Conservation (phyloP, 2,888 invertebrate genomes). For the Phytoseiulus persimilis region DNA sequence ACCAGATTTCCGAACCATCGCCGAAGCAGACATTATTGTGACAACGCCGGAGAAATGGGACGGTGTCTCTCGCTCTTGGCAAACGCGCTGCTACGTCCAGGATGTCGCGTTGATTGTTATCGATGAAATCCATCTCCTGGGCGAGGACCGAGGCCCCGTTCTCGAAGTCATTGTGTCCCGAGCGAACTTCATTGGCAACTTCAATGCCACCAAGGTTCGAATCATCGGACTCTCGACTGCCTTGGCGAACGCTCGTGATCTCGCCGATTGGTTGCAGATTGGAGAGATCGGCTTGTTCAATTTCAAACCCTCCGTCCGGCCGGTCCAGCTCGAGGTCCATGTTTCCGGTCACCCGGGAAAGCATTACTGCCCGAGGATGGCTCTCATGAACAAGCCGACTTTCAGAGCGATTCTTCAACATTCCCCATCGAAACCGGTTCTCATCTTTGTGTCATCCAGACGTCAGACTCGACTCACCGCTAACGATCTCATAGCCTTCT, state of each 20-base stretch:
- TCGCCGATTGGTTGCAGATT: constrained; percentile 93
- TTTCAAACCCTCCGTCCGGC: constrained; percentile 92
- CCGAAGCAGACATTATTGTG: constrained; percentile 79
- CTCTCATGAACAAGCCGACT: constrained; percentile 96
- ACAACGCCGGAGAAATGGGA: constrained; percentile 99
- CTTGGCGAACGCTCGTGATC: constrained; percentile 88
- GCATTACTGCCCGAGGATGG: constrained; percentile 98
- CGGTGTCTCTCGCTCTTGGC: constrained; percentile 96
- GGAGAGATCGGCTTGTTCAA: constrained; percentile 77
- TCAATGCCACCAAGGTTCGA: constrained; percentile 70
- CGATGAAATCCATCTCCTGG: constrained; percentile 94
- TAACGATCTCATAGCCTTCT: constrained; percentile 78
- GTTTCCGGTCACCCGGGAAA: constrained; percentile 93
- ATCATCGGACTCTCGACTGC: constrained; percentile 95
- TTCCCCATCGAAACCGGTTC: constrained; percentile 77
- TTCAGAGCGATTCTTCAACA: constrained; percentile 87
- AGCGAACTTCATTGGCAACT: constrained; percentile 87
- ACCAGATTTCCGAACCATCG: constrained; percentile 74
- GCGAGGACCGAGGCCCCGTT: constrained; percentile 57
- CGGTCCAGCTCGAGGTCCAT: constrained; percentile 88
- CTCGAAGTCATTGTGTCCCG: constrained; percentile 95
- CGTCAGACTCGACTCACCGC: constrained; percentile 94
- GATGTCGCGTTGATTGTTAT: constrained; percentile 84
- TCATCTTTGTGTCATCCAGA: constrained; percentile 91
- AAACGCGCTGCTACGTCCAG: constrained; percentile 82